These are phyloP conservation scores for Channa maculata DNA, from an alignment of 2,113 vertebrate species.

Conservation along the genomic window DNA sequence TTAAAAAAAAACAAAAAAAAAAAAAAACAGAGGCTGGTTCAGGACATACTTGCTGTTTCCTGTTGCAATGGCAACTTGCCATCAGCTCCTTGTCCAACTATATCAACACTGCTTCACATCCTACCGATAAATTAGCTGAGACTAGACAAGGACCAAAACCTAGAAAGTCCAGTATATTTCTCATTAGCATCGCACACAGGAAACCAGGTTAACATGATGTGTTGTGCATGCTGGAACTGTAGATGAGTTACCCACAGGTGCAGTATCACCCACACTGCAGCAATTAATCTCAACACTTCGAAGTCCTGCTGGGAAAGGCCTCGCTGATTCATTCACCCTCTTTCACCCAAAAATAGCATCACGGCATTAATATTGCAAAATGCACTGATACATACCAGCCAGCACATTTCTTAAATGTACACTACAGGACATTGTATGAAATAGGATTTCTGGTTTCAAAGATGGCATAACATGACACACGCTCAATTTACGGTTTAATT, in stretches of 20 bases:
- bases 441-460: not conserved
- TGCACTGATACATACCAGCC: slow-evolving; percentile 16
- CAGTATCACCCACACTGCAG: slow-evolving; percentile 56
- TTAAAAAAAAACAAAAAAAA: not conserved
- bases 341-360: slow-evolving; percentile 26
- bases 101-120: not conserved
- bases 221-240: slow-evolving; percentile 51
- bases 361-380: slow-evolving; percentile 33
- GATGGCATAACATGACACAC: not conserved
- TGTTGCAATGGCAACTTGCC: not conserved
- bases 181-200: slow-evolving; percentile 23
- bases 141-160: not conserved
- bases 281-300: slow-evolving; percentile 63
- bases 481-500: not conserved
- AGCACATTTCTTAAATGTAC: not conserved
- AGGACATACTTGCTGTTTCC: not conserved
- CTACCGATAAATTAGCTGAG: slow-evolving; percentile 12
- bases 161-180: not conserved
- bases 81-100: too few relatives aligned
- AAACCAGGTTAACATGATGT: slow-evolving; percentile 47
- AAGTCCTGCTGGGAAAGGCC: slow-evolving; percentile 31
- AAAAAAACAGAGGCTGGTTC: not conserved
- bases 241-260: slow-evolving; percentile 52
- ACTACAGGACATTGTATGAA: too few relatives aligned
- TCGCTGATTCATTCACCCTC: slow-evolving; percentile 48